Evolutionary conservation across 2,888 invertebrate genomes (phyloP).

Genomic region (Callyntrura sp.): DNA sequence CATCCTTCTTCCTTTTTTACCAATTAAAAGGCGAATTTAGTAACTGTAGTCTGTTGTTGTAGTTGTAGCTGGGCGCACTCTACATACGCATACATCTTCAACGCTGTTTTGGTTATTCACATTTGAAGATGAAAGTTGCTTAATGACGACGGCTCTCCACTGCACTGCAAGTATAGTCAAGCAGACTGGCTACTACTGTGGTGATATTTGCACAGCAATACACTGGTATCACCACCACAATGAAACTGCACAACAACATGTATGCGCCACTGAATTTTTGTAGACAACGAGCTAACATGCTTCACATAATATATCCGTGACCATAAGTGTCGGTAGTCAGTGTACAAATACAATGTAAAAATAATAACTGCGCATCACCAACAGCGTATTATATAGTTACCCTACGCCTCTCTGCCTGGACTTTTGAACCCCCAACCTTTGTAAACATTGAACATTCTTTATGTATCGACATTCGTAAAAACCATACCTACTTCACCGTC

Average conservation of each 20-base stretch:
- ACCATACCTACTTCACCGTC: neutral
- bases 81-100: conserved; percentile 33
- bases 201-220: conserved; percentile 58
- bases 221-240: neutral
- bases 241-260: neutral
- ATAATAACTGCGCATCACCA: too few relatives aligned
- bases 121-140: conserved; percentile 32
- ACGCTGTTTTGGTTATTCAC: conserved; percentile 26
- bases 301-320: neutral
- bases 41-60: neutral
- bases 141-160: neutral
- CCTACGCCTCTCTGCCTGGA: neutral
- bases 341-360: neutral
- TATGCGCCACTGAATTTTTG: neutral
- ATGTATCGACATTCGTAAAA: neutral
- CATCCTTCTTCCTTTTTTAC: conserved; percentile 38
- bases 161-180: too few relatives aligned
- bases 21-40: conserved; percentile 61
- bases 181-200: neutral
- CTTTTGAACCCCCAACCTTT: neutral
- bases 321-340: too few relatives aligned
- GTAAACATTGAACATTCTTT: neutral
- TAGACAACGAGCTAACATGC: neutral
- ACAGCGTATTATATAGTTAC: neutral
- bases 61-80: conserved; percentile 31